phyloP scores from a whole-genome alignment of 2,888 invertebrate species.

The Dicycla oo region DNA sequence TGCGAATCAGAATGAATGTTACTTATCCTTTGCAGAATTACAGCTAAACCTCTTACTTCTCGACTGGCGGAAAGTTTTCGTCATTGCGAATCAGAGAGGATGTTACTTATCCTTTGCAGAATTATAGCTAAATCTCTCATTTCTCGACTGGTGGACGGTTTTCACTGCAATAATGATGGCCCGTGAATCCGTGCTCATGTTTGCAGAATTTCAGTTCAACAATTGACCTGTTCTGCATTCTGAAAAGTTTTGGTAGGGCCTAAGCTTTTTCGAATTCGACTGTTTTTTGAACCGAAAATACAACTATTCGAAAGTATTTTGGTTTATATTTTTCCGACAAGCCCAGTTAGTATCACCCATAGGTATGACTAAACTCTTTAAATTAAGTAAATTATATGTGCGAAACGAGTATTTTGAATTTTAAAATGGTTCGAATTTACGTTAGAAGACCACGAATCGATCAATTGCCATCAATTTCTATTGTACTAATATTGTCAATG shows the following conservation, averaged over 20 bases:
- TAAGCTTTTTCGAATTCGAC: not conserved
- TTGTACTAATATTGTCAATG: too few species aligned
- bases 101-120: not conserved
- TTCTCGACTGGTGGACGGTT: not conserved
- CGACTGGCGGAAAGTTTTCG: too few species aligned
- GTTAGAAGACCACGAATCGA: too few species aligned
- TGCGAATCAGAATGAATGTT: too few species aligned
- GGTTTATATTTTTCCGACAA: not conserved
- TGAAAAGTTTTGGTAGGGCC: too few species aligned
- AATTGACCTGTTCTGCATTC: not conserved
- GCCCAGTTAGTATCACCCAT: not conserved
- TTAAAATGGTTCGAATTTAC: too few species aligned
- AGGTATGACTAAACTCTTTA: not conserved
- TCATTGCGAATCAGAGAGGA: not conserved
- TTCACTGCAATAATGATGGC: not conserved
- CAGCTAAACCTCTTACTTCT: too few species aligned
- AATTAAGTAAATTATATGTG: not conserved
- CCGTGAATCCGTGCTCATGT: not conserved
- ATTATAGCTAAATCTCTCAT: not conserved
- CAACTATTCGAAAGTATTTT: not conserved
- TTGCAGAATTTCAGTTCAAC: not conserved
- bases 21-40: too few species aligned
- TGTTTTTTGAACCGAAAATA: not conserved
- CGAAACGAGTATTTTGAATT: too few species aligned
- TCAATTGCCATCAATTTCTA: too few species aligned